Evolutionary conservation across 2,797 vertebrate species (phyloP).

Genomic region (Enteromius anoplus): DNA sequence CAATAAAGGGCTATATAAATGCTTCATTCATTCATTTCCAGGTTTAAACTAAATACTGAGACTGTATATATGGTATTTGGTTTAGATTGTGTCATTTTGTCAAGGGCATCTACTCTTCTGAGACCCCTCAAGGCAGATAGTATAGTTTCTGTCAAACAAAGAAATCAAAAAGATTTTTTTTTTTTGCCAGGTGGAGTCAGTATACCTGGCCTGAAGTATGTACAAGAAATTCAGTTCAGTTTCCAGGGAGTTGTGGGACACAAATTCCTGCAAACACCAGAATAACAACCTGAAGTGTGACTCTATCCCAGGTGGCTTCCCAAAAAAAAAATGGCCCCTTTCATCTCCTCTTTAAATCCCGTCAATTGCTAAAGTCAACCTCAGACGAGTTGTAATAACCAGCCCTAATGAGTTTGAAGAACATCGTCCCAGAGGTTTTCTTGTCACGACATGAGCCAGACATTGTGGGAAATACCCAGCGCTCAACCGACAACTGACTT

Average conservation of each 20-base stretch:
- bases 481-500: conserved; percentile 45
- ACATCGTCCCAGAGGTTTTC: conserved; percentile 33
- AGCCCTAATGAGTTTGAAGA: conserved; percentile 50
- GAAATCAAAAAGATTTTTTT: neutral
- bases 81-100: neutral
- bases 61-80: neutral
- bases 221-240: neutral
- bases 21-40: too few relatives aligned
- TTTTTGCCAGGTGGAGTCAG: neutral
- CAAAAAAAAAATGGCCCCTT: conserved; percentile 6
- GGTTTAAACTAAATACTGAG: neutral
- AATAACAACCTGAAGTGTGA: neutral
- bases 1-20: too few relatives aligned
- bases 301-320: neutral
- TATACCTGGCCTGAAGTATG: conserved; percentile 13
- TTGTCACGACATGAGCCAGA: conserved; percentile 54
- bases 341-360: conserved; percentile 29
- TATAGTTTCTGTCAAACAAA: neutral
- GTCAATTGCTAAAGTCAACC: conserved; percentile 31
- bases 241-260: neutral
- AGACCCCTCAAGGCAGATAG: neutral
- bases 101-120: neutral
- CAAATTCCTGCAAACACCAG: neutral
- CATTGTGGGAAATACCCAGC: conserved; percentile 59
- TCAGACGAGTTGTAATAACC: conserved; percentile 36